A percentile compares a stretch with the other conserved stretches of the same genome.
phyloP scores from a whole-genome alignment of 2,888 invertebrate species.

The Chrysotoxum bicinctum region DNA sequence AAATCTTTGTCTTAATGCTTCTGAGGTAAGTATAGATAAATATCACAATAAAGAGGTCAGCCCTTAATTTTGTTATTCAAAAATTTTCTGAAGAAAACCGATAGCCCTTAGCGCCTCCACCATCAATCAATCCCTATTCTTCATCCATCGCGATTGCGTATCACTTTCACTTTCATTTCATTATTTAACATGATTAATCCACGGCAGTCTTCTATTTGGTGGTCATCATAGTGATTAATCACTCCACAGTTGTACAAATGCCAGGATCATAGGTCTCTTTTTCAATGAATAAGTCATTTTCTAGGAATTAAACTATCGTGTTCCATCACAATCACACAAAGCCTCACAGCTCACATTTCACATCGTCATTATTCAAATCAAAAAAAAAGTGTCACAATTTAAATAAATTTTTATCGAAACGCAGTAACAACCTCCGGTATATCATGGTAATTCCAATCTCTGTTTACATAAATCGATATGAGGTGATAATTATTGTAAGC shows the following conservation, averaged over 20 bases:
- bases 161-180: conserved; percentile 50
- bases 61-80: conserved; percentile 17
- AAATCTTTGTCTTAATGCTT: conserved; percentile 14
- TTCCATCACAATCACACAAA: conserved; percentile 6
- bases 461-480: conserved; percentile 60
- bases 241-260: conserved; percentile 15
- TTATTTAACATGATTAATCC: conserved; percentile 49
- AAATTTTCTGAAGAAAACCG: conserved; percentile 54
- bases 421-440: conserved; percentile 2
- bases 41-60: background rate
- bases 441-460: conserved; percentile 41
- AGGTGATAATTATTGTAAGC: conserved; percentile 53
- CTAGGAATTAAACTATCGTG: conserved; percentile 38
- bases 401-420: conserved; percentile 33
- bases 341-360: conserved; percentile 14
- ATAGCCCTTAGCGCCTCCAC: conserved; percentile 68
- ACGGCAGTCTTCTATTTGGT: background rate
- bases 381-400: conserved; percentile 42
- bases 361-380: conserved; percentile 44
- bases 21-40: background rate
- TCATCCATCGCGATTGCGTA: background rate
- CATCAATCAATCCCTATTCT: conserved; percentile 55
- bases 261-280: conserved; percentile 56
- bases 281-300: conserved; percentile 66
- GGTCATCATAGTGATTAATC: conserved; percentile 60